phyloP scores from a whole-genome alignment of 1,140 invertebrate species.

The Camponotus floridanus region DNA sequence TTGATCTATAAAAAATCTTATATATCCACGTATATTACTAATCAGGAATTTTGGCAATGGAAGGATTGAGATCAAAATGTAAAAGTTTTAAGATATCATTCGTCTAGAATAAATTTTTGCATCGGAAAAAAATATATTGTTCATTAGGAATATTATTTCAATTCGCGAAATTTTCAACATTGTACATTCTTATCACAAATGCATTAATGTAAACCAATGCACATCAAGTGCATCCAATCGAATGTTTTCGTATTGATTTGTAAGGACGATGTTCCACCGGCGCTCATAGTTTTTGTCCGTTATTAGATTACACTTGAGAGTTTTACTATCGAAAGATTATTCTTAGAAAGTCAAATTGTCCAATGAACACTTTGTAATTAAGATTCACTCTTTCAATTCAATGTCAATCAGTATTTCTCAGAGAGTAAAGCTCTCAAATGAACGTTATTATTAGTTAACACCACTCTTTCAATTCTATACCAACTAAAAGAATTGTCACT shows the following conservation, averaged over 20 bases:
- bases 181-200: not conserved
- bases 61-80: conserved; percentile 5
- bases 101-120: conserved; percentile 17
- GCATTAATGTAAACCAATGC: too few species aligned
- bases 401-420: not conserved
- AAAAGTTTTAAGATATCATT: conserved; percentile 33
- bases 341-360: conserved; percentile 8
- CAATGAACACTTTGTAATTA: conserved; percentile 2
- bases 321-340: not conserved
- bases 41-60: conserved; percentile 18
- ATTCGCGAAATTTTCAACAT: conserved; percentile 1
- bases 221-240: too few species aligned
- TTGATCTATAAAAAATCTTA: not conserved
- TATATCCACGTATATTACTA: too few species aligned
- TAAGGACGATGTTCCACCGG: conserved; percentile 13
- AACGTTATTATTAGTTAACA: conserved; percentile 3
- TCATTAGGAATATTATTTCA: conserved; percentile 21
- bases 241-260: not conserved
- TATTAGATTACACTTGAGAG: conserved; percentile 30
- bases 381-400: not conserved
- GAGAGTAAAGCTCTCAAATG: conserved; percentile 8
- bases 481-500: not conserved
- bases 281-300: conserved; percentile 27
- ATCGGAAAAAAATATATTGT: not conserved
- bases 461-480: conserved; percentile 9